These are phyloP conservation scores for Thamnophis sirtalis DNA, from an alignment of 2,113 vertebrate species.

Conservation along the genomic window DNA sequence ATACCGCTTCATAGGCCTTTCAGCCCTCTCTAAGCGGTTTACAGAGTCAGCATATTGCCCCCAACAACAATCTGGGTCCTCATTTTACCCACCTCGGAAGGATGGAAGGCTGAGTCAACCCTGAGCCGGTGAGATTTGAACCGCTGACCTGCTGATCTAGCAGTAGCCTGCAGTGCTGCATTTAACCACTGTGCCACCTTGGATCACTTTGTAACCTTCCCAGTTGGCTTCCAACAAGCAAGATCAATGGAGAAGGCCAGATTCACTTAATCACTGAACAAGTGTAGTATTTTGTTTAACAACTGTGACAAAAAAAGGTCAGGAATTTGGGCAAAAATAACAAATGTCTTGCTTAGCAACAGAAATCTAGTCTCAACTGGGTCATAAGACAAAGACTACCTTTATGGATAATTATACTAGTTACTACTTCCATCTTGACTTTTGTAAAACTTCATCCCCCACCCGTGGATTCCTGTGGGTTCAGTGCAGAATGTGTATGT, in stretches of 20 bases:
- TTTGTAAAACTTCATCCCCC: neutral
- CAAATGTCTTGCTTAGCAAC: neutral
- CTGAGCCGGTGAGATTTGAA: too few species aligned
- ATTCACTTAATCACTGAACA: neutral
- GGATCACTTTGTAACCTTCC: neutral
- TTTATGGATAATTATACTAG: neutral
- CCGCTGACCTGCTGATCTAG: too few species aligned
- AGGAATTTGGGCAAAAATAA: neutral
- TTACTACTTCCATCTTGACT: neutral
- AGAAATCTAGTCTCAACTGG: neutral
- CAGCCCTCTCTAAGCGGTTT: too few species aligned
- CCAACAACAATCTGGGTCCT: too few species aligned
- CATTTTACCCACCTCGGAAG: too few species aligned
- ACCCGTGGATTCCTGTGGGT: neutral
- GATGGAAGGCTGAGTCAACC: too few species aligned
- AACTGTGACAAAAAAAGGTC: neutral
- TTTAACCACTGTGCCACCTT: too few species aligned
- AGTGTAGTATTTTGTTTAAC: neutral
- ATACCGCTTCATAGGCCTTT: too few species aligned
- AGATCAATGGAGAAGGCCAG: neutral
- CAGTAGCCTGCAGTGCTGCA: too few species aligned
- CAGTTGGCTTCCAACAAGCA: neutral
- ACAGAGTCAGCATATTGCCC: too few species aligned
- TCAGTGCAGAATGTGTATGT: neutral
- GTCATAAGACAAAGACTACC: neutral